These are phyloP conservation scores for Dromiciops gliroides DNA, from an alignment of 2,113 vertebrate genomes.

Conservation along the genomic window DNA sequence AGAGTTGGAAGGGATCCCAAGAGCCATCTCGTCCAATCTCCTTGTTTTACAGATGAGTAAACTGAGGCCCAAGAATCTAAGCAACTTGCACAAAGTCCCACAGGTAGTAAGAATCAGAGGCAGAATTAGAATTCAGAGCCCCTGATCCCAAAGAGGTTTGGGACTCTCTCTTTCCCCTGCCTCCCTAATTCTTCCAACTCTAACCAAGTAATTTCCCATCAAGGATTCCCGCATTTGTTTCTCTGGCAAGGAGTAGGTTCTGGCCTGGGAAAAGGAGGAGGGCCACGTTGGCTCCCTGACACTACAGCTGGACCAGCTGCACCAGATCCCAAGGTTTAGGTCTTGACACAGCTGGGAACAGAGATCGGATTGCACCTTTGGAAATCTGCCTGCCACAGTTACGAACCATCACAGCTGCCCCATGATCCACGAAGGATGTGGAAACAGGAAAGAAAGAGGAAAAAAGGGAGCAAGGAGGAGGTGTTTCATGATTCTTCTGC, in stretches of 20 bases:
- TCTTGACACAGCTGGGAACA: background rate
- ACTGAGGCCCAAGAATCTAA: background rate
- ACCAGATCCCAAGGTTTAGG: background rate
- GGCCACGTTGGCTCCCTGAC: background rate
- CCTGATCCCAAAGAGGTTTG: too few species aligned
- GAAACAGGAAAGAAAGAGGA: background rate
- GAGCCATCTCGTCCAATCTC: background rate
- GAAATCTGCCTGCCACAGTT: constrained; percentile 1
- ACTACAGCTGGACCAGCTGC: background rate
- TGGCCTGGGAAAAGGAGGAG: background rate
- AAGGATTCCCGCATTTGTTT: background rate
- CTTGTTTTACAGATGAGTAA: background rate
- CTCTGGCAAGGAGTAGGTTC: background rate
- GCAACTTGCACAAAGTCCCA: background rate
- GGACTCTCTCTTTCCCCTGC: background rate
- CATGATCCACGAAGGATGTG: background rate
- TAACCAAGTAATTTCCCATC: background rate
- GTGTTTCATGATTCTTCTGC: background rate
- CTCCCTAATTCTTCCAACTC: background rate
- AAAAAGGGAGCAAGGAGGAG: background rate
- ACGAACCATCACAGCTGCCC: background rate
- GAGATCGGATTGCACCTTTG: constrained; percentile 34
- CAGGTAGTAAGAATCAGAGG: background rate
- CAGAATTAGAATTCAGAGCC: background rate
- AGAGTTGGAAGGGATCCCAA: background rate